These are phyloP conservation scores for Labia minor DNA, from an alignment of 2,888 invertebrate species.

Conservation along the genomic window DNA sequence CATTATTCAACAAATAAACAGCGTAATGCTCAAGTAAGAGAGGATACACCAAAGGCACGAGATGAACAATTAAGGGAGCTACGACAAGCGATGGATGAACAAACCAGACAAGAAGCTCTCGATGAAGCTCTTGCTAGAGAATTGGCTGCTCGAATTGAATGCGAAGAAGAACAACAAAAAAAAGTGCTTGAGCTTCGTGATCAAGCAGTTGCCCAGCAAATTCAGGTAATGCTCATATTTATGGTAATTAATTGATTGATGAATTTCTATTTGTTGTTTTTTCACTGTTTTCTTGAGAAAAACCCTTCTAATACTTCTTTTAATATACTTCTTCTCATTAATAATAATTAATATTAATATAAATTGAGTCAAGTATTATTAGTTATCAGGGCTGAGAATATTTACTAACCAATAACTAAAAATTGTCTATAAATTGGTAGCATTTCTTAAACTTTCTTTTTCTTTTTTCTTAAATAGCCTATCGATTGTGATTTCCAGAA, in stretches of 20 bases:
- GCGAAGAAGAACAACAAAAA: conserved; percentile 42
- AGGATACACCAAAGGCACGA: conserved; percentile 65
- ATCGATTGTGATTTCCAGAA: background rate
- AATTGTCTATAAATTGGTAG: too few species aligned
- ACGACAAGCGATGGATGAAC: conserved; percentile 50
- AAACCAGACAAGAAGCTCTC: conserved; percentile 50
- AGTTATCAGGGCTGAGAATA: too few species aligned
- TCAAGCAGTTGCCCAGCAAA: conserved; percentile 37
- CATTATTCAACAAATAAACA: conserved; percentile 66
- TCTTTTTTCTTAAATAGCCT: background rate
- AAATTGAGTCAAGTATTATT: too few species aligned
- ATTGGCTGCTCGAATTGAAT: conserved; percentile 53
- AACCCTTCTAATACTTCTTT: too few species aligned
- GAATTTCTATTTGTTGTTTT: too few species aligned
- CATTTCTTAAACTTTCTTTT: too few species aligned
- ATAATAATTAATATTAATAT: too few species aligned
- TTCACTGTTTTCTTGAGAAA: too few species aligned
- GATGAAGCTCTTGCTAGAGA: conserved; percentile 56
- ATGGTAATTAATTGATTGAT: too few species aligned
- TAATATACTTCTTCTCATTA: too few species aligned
- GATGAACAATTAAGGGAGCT: conserved; percentile 62
- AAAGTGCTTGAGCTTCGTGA: conserved; percentile 39
- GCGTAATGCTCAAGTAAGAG: conserved; percentile 63
- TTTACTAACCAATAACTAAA: too few species aligned
- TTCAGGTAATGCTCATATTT: too few species aligned